Base-by-base conservation (phyloP, 92 coral and sea anemone genomes). In the Heteractis magnifica region DNA sequence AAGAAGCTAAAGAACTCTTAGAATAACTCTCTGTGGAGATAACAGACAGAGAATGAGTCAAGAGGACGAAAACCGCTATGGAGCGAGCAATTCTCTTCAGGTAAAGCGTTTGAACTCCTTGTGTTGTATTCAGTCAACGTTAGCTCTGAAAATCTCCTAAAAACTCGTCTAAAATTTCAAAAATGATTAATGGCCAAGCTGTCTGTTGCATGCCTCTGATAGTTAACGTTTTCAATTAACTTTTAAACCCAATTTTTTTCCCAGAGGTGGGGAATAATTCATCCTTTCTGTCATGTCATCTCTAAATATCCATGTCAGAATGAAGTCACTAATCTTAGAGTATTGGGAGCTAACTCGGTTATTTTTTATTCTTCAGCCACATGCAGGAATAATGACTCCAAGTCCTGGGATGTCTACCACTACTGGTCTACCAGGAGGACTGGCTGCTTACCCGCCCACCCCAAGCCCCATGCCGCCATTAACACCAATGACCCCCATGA, bases 401-500 rank as follows among this genome's bases (percentile, higher is more conserved):
- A 89, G 92, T 26, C 93, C 94, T 9, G 97, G 95, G 4, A 79
- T 95, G 55, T 97, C 95, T 65, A 90, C 99, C 6, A 95, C 98
- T 2, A 79, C 99, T 4, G 86, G 98, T 11, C 83, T 97, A 14
- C 99, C 98, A 68, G 98, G 99, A 41, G 89, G 95, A 10, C 76
- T 94, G 71, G 86, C 94, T 53, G 84, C 95, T 23, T 97, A 94
- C 71, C 98, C 99, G 44, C 88, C 93, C 50, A 94, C 95, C 65
- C 99, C 99, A 7, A 97, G 98, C 56, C 98, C 99, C 4, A 95
- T 95, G 90, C 98, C 92, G 0, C 98, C 98, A 18, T 84, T 94
- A 3, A 93, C 98, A 41, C 98, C 98, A 6, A 93, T 89, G 87
- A 94, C 99, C 49, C 99, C 99, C 0, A 96, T 96, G 99, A 94